Base-by-base conservation (phyloP, 2,888 invertebrate species). In the Brenthis hecate region DNA sequence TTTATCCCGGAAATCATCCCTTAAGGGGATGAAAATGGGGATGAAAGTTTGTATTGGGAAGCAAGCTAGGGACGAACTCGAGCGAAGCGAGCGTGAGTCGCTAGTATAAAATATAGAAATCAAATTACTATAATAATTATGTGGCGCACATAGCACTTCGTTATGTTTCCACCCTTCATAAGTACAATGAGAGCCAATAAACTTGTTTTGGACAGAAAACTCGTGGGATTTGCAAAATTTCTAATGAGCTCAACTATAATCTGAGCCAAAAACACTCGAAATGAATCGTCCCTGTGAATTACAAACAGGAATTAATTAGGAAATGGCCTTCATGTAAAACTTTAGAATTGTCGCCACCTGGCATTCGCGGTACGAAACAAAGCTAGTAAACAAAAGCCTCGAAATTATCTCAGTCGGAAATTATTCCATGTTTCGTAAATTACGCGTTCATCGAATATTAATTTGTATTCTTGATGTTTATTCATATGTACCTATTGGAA, bases 221-320 rank as follows among this genome's bases (percentile, higher is more conserved):
- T 71, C 66, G 32, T 65, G 16, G 65, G 68, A 70, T 65, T 62
- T 28, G 61, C 65, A 73, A 81, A 80, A 79, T 80, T 82, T 86
- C 85, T 84, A 84, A 85, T 82, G 83, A 85, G 81, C 81, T 81
- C 76, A 76, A 70, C 77, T 73, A 73, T 72, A 73, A 58, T 60
- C 68, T 48, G 58, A 75, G 66, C 57, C 68, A 66, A 69, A 72
- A 73, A 69, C 76, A 80, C 76, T 80, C 76, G 74, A 78, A 83
- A 80, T 76, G 77, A 82, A 82, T 78, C 75, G 75, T 79, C 73
- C 76, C 75, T 71, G 73, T 53, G 77, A 83, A 81, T 82, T 80
- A 82, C 75, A 81, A 80, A 73, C 79, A 82, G 83, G 80, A 86
- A 86, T 86, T 85, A 86, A 87, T 86, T 85, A 86, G 78, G 79